Evolutionary conservation across 1,140 invertebrate species (phyloP), one percentile per base, ranked within the genome.

Genomic region (Antheraea mylitta): DNA sequence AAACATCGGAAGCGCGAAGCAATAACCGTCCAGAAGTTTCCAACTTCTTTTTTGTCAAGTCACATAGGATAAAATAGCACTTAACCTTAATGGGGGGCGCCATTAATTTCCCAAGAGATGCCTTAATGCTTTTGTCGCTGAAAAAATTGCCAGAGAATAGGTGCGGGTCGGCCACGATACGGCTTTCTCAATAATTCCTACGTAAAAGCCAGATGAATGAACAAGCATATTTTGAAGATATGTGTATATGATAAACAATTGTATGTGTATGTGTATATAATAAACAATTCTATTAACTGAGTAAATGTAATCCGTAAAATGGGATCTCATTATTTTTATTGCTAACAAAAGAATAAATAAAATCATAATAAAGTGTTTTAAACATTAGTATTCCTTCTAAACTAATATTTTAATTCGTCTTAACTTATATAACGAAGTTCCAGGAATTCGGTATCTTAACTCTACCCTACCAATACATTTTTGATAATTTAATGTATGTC

Each of bases 111-210:
- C 76, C 77, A 72, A 71, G 78, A 78, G 78, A 82, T 80, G 74
- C 74, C 72, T 76, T 81, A 84, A 84, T 79, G 80, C 78, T 75
- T 79, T 83, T 87, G 85, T 87, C 79, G 81, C 72, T 73, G 69
- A 76, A 81, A 83, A 82, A 80, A 73, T 71, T 71, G 71, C 71
- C 64, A 73, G 66, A 78, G 79, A 86, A 85, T 85, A 86, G 78
- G 77, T 75, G 60, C 67, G 75, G 76, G 74, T 72, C 74, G 71
- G 58, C 60, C 64, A 38, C 62, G 58, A 42, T 68, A 68, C 71
- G 66, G 70, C 73, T 75, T 74, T 77, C 79, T 79, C 79, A 73
- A 74, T 78, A 77, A 77, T 69, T 64, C 63, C 67, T 45, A 22
- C 62, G 69, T 64, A 19, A 73, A 76, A 73, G 72, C 69, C 18